Conservation (phyloP, 2,888 invertebrate species). For the Azorinus chamasolen region DNA sequence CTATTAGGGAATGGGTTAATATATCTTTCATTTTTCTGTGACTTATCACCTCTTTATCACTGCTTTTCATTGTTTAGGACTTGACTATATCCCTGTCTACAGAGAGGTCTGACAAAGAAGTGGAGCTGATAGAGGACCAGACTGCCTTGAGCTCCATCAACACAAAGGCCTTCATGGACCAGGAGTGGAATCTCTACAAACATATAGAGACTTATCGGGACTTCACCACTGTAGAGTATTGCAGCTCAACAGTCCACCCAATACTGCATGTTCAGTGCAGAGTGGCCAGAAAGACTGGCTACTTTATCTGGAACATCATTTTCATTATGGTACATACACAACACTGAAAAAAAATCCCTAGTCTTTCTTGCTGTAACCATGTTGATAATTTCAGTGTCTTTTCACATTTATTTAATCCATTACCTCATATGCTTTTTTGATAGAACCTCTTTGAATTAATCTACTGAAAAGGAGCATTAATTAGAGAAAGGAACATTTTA, state of each 20-base stretch:
- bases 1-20: no score
- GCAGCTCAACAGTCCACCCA: slow-evolving; percentile 74
- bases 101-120: slow-evolving; percentile 69
- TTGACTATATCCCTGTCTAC: slow-evolving; percentile 75
- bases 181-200: slow-evolving; percentile 76
- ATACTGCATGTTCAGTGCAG: slow-evolving; percentile 74
- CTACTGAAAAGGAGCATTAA: no score
- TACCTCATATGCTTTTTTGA: no score
- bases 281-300: slow-evolving; percentile 77
- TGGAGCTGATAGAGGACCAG: slow-evolving; percentile 75
- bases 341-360: no score
- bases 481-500: no score
- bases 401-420: no score
- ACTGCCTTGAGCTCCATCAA: slow-evolving; percentile 73
- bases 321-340: slow-evolving; percentile 76
- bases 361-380: no score
- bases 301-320: slow-evolving; percentile 81
- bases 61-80: slow-evolving; percentile 60
- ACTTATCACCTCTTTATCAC: no score
- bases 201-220: slow-evolving; percentile 76
- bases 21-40: no score
- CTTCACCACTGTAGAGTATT: slow-evolving; percentile 71
- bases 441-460: no score
- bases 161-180: slow-evolving; percentile 74
- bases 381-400: no score